Base-by-base conservation (phyloP, 2,797 vertebrate species). In the Margarornis squamiger region DNA sequence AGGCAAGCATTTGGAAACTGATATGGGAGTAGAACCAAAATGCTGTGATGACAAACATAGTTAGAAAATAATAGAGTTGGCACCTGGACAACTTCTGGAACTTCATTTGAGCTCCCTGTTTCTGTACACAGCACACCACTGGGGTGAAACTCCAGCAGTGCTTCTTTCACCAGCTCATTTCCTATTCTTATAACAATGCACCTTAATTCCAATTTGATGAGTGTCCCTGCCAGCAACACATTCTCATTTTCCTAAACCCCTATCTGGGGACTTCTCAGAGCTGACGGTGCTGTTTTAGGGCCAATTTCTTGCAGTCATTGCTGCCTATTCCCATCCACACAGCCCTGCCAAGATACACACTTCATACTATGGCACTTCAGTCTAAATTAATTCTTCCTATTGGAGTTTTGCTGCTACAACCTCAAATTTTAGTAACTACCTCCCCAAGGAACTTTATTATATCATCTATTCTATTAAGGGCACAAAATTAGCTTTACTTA, bases 221-320 rank as follows among this genome's bases (percentile, higher is more conserved):
- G 63, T n/a, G 36, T 26, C 82, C 52, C 76, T 92, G 85, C 36
- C 59, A 95, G 90, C 62, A 82, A 49, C 68, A 83, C 34, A 63
- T 91, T 96, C 93, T 96, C 91, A 90, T 92, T 96, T 95, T 95
- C 82, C 91, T 94, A 96, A 96, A 93, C 79, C 76, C 76, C 73
- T 72, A 1, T 65, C 93, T 91, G 63, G 92, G 82, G 95, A 92
- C 74, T 91, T 92, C 61, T 91, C 61, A 88, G 89, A 91, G 87
- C 85, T 93, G 93, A 90, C 71, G 2, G 30, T 58, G 79, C 63
- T 88, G 34, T 77, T 97, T 92, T 32, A 94, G 54, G 73, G 93
- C 85, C 76, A 94, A 57, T 80, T 96, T 82, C 80, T 78, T 77
- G 59, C 77, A 86, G 77, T 75, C 80, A 72, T 34, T 87, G 67